Percentiles rank a stretch among this genome's conserved stretches.
phyloP scores from a whole-genome alignment of 2,797 vertebrate genomes.

The Moxostoma hubbsi region DNA sequence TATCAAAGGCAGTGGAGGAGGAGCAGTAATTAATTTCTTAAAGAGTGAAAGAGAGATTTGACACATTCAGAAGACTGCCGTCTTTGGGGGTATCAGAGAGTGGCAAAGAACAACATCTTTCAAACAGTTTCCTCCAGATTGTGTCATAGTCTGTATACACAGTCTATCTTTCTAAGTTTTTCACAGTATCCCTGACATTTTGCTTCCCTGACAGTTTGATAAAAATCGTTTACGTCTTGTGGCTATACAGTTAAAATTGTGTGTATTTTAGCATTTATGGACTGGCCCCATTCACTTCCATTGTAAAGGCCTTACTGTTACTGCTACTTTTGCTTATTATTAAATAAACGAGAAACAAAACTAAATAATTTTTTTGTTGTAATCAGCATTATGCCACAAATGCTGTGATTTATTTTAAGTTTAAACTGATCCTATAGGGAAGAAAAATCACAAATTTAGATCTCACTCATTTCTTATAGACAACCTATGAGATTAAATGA shows the following conservation, averaged over 20 bases:
- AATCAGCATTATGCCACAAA: too few species aligned
- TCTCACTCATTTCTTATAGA: neutral
- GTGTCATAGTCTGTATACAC: constrained; percentile 31
- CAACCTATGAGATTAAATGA: neutral
- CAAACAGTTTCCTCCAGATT: constrained; percentile 54
- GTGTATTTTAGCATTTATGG: too few species aligned
- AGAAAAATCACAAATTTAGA: too few species aligned
- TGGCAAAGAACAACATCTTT: constrained; percentile 60
- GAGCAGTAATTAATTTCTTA: constrained; percentile 74
- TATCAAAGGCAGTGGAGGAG: constrained; percentile 87
- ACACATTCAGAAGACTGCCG: constrained; percentile 71
- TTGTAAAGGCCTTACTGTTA: too few species aligned
- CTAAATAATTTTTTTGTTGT: neutral
- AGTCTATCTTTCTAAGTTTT: constrained; percentile 44
- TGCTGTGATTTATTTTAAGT: too few species aligned
- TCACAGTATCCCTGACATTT: constrained; percentile 20
- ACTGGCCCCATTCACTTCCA: too few species aligned
- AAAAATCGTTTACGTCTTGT: too few species aligned
- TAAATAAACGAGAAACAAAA: neutral
- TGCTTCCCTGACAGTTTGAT: neutral
- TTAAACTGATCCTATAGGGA: too few species aligned
- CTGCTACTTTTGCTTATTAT: too few species aligned
- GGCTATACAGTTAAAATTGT: too few species aligned
- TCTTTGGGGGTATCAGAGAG: constrained; percentile 57
- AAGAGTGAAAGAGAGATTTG: constrained; percentile 68